Evolutionary conservation across 1,140 invertebrate genomes (phyloP).

Genomic region (Listronotus bonariensis): DNA sequence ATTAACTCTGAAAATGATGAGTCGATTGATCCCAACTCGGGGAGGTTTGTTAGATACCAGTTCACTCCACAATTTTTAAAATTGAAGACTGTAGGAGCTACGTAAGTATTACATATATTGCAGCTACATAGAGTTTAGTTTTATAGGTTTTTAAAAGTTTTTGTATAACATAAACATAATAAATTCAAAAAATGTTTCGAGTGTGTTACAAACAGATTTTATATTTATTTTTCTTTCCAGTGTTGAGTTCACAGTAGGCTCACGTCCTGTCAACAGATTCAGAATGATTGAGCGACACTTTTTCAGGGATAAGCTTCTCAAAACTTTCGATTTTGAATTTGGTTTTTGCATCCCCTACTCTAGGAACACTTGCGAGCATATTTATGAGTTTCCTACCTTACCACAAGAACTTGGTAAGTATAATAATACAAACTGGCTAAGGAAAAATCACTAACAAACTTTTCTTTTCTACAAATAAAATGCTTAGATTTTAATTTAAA

Average conservation of each 20-base stretch:
- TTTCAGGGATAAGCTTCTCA: slow-evolving; percentile 90
- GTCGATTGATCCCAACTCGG: slow-evolving; percentile 82
- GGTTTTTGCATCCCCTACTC: slow-evolving; percentile 98
- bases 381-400: slow-evolving; percentile 96
- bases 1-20: slow-evolving; percentile 65
- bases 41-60: slow-evolving; percentile 95
- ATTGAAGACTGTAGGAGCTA: slow-evolving; percentile 93
- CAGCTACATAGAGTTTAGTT: too few relatives aligned
- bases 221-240: slow-evolving; percentile 60
- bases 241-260: slow-evolving; percentile 95
- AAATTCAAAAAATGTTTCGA: too few relatives aligned
- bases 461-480: too few relatives aligned
- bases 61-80: slow-evolving; percentile 97
- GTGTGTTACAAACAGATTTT: not conserved
- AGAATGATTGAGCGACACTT: slow-evolving; percentile 98
- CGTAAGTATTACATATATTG: slow-evolving; percentile 72
- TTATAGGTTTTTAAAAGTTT: too few relatives aligned
- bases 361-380: slow-evolving; percentile 97
- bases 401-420: slow-evolving; percentile 79
- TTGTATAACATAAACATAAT: too few relatives aligned
- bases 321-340: slow-evolving; percentile 99
- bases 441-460: too few relatives aligned
- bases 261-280: slow-evolving; percentile 91
- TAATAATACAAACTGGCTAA: not conserved
- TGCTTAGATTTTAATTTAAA: not conserved